Base-by-base conservation (phyloP, 2,888 invertebrate species). In the Tethea ocularis region DNA sequence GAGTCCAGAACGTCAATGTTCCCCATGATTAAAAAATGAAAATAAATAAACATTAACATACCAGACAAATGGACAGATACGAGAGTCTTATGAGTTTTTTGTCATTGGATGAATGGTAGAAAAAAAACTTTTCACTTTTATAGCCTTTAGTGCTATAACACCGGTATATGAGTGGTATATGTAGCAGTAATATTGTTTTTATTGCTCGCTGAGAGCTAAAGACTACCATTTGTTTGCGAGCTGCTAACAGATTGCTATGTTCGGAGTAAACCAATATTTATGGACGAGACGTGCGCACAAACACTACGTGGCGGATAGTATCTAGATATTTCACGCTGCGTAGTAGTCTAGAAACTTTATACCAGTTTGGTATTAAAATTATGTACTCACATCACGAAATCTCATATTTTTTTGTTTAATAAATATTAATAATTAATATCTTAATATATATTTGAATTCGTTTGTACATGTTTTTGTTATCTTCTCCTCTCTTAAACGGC, bases 211-310 rank as follows among this genome's bases (percentile, higher is more conserved):
- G 33, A 17, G 51, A 59, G 33, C 33, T 33, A 33, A 33, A 61
- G 59, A 41, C 53, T 13, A 58, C 66, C 72, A 74, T 73, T 74
- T 65, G 62, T 74, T 67, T 68, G 55, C 62, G 56, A 57, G 52
- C 61, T 59, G 55, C 67, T 69, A 72, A 72, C 72, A 67, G 65
- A 74, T 74, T 66, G 63, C 66, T 64, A 52, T 29, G 56, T 56
- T 56, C 51, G 33, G 55, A 52, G 61, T 63, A 61, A 70, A 74
- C 74, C 66, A 61, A 72, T 74, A 68, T 74, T 72, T 74, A 74
- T 74, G 62, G 61, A n/a, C 7, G 52, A 13, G 23, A 59, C 59
- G 59, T 59, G 46, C 46, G 56, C 52, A 33, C 33, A 24, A 22
- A 33, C 29, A 52, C 52, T 17, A 56, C 41, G 24, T 24, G 15